Evolutionary conservation across 2,797 vertebrate genomes (phyloP), one percentile per base, ranked within the genome.

Genomic region (Melanogrammus aeglefinus): DNA sequence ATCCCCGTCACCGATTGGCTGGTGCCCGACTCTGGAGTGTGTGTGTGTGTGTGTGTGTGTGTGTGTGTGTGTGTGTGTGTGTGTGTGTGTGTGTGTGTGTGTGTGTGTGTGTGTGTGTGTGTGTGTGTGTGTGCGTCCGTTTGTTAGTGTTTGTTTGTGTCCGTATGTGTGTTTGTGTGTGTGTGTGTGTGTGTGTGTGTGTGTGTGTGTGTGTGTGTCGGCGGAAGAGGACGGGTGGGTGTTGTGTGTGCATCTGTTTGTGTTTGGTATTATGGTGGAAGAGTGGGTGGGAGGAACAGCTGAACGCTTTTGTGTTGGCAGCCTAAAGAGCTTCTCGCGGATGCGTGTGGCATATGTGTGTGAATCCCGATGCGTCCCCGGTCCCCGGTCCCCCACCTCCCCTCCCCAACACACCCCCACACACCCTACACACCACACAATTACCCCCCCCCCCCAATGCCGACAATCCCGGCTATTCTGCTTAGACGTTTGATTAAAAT

Each of bases 231-330:
- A 10, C 0, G 12, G 10, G 10, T 41, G 39, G 76, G 44, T 69
- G 75, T 80, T 76, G 74, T 77, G 73, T 77, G 31, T 10, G 27
- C n/a, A 29, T 8, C 31, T 76, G 75, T 41, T 41, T 77, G 76
- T 84, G 74, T 44, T 84, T 73, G 27, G 76, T 80, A 75, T 78
- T 84, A 78, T 86, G 78, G 87, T 80, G 47, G 77, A 86, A 78
- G 84, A 87, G 90, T 90, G 90, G 89, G 90, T 72, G 85, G 87
- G 88, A 88, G 86, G 88, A 88, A 91, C 87, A 81, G 89, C 86
- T 83, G 87, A 91, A 85, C 89, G 79, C 87, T 91, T 87, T 77
- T 85, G 88, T 82, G 86, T 71, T 89, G 87, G 89, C 88, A 90
- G 84, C 87, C 81, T 12, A 88, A 86, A 86, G 89, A 81, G 90